A percentile compares a stretch with the other conserved stretches of the same genome.
These are phyloP conservation scores for Aplochiton taeniatus DNA, from an alignment of 2,797 vertebrate species.

Conservation along the genomic window DNA sequence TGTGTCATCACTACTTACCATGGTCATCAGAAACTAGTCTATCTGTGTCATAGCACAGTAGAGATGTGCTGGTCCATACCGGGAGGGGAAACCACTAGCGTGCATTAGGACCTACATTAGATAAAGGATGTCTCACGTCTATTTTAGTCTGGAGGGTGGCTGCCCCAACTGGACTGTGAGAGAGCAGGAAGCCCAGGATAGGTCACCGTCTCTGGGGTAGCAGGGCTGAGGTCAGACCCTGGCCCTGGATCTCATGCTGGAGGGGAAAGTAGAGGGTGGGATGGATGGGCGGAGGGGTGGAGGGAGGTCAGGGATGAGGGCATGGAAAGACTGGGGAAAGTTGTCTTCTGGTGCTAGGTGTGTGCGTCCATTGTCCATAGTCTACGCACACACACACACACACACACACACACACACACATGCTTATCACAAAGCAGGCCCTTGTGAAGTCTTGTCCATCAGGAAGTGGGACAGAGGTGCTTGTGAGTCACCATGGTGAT, in stretches of 20 bases:
- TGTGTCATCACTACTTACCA: too few species aligned
- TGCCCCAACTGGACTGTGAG: constrained; percentile 40
- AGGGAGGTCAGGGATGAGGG: constrained; percentile 54
- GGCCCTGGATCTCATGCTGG: constrained; percentile 33
- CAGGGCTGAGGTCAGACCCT: constrained; percentile 57
- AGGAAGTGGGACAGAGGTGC: constrained; percentile 47
- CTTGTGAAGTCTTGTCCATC: constrained; percentile 39
- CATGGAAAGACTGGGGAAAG: constrained; percentile 62
- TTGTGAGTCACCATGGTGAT: constrained; percentile 54
- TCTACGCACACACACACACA: not conserved
- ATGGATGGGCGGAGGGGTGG: constrained; percentile 34
- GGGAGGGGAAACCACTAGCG: too few species aligned
- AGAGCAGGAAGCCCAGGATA: constrained; percentile 64
- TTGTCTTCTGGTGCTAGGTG: constrained; percentile 32
- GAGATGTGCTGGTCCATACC: too few species aligned
- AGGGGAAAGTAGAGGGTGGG: constrained; percentile 47
- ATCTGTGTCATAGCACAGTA: too few species aligned
- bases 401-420: constrained; percentile 18
- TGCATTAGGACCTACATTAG: too few species aligned
- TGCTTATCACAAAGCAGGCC: constrained; percentile 37
- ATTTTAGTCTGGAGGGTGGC: not conserved
- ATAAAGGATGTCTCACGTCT: too few species aligned
- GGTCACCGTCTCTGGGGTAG: constrained; percentile 55
- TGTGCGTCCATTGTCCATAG: not conserved
- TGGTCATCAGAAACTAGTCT: too few species aligned